Conservation (phyloP, 1,140 invertebrate genomes). For the Amphibalanus amphitrite region DNA sequence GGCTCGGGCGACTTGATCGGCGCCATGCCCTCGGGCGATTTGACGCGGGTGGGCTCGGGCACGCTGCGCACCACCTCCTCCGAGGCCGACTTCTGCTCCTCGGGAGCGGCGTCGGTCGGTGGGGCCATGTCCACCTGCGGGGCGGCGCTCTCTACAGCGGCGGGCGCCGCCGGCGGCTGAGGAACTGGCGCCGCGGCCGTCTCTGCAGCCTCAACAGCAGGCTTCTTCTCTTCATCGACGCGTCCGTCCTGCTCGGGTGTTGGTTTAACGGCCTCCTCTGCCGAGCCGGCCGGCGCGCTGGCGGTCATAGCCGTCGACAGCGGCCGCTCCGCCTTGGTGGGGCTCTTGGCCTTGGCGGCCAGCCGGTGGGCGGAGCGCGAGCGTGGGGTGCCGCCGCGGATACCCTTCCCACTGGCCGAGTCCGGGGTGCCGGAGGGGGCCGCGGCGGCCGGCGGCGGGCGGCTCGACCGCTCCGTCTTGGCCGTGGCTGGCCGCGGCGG, state of each 20-base stretch:
- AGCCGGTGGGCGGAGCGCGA: background rate
- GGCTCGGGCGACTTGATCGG: slow-evolving; percentile 21
- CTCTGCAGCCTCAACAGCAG: slow-evolving; percentile 10
- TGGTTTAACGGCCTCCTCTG: slow-evolving; percentile 9
- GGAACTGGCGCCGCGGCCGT: too few species aligned
- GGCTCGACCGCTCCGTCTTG: too few species aligned
- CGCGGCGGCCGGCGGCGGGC: too few species aligned
- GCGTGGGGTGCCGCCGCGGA: background rate
- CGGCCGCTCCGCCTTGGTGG: background rate
- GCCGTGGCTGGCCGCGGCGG: too few species aligned
- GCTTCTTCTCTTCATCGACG: slow-evolving; percentile 10
- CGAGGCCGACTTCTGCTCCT: too few species aligned
- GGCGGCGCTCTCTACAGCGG: slow-evolving; percentile 13
- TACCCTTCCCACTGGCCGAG: background rate
- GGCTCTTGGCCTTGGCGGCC: background rate
- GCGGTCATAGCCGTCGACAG: background rate
- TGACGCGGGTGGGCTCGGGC: slow-evolving; percentile 74
- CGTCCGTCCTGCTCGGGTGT: slow-evolving; percentile 8
- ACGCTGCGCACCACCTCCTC: slow-evolving; percentile 57
- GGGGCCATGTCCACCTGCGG: slow-evolving; percentile 16
- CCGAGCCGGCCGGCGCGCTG: slow-evolving; percentile 8
- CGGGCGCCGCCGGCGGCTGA: too few species aligned
- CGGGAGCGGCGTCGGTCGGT: slow-evolving; percentile 18
- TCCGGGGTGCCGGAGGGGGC: background rate
- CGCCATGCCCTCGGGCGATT: slow-evolving; percentile 61